A percentile compares a stretch with the other conserved stretches of the same genome.
Conservation (phyloP, 2,113 vertebrate species). For the western clawed frog (Xenopus tropicalis) region UCB_Xtro_10.0 CM004447.2:120871501-120872000, state of each 20-base stretch:
- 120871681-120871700: conserved; percentile 48
- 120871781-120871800: conserved; percentile 52
- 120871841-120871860: background rate
- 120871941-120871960: conserved; percentile 35
- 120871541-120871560: no score
- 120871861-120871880: conserved; percentile 19
- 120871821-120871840: conserved; percentile 46
- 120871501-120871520: no score
- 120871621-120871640: no score
- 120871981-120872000: conserved; percentile 41
- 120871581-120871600: conserved; percentile 13
- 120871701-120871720: conserved; percentile 52
- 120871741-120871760: conserved; percentile 57
- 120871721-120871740: conserved; percentile 48
- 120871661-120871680: conserved; percentile 35
- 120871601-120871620: conserved; percentile 3
- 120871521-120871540: no score
- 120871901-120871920: conserved; percentile 42
- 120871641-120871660: background rate
- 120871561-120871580: conserved; percentile 12
- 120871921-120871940: conserved; percentile 36
- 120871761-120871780: conserved; percentile 49
- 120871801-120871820: conserved; percentile 32
- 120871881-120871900: conserved; percentile 26
- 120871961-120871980: conserved; percentile 39